Evolutionary conservation across 2,888 invertebrate genomes (phyloP).

Genomic region (Encarsia formosa): DNA sequence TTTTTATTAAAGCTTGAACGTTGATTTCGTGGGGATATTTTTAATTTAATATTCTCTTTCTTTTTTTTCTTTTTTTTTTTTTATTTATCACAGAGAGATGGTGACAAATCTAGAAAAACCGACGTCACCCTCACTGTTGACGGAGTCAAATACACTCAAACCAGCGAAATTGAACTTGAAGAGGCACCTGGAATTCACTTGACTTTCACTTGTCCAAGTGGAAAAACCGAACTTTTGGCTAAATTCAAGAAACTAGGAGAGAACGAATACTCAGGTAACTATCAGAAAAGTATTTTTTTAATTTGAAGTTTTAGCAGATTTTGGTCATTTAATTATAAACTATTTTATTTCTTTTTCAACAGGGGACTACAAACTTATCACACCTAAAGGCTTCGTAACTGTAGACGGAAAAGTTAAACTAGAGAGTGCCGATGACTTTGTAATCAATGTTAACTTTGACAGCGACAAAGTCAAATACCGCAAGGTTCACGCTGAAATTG

Average conservation of each 20-base stretch:
- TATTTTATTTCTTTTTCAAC: constrained; percentile 4
- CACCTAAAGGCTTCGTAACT: constrained; percentile 54
- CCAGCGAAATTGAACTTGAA: constrained; percentile 55
- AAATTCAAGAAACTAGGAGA: constrained; percentile 55
- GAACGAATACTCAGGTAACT: constrained; percentile 56
- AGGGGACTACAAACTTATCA: constrained; percentile 40
- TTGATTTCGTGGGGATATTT: background rate
- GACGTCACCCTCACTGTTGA: constrained; percentile 56
- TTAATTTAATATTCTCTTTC: background rate
- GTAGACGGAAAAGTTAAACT: constrained; percentile 52
- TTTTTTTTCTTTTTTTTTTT: background rate
- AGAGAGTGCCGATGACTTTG: constrained; percentile 63
- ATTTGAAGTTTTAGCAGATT: constrained; percentile 4
- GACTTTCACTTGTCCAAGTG: constrained; percentile 54
- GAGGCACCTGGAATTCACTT: constrained; percentile 55
- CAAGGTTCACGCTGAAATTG: constrained; percentile 62
- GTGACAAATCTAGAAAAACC: constrained; percentile 38
- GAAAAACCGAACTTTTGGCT: constrained; percentile 48
- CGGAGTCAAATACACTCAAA: constrained; percentile 58
- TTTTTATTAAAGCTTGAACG: background rate
- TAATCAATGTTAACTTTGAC: constrained; percentile 59
- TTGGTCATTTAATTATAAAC: background rate
- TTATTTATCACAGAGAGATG: constrained; percentile 30
- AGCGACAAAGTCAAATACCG: constrained; percentile 63
- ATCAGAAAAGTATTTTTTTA: background rate